Evolutionary conservation across 2,797 vertebrate genomes (phyloP), one percentile per base, ranked within the genome.

Genomic region (Sebastes iracundus): DNA sequence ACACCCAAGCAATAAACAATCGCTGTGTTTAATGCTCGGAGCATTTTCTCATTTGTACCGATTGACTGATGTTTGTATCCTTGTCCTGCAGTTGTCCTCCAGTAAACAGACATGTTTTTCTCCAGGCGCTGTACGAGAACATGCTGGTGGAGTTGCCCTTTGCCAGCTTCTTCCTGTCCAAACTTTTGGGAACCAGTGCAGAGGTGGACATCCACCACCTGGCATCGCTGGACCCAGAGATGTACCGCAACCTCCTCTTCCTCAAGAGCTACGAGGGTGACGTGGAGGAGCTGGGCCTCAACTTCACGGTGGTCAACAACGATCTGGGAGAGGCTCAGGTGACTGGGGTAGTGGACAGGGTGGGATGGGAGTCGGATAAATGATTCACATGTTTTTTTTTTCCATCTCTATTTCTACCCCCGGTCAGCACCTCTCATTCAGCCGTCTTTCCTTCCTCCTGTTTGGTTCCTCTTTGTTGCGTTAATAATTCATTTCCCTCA

Each of bases 171-270:
- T 99, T 99, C 93, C 94, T 99, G 32, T 99, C 98, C 67, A 99
- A 99, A 88, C 93, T 99, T 68, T 88, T 99, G 86, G 99, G 99
- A 27, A 99, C 98, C 72, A 99, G 97, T 1, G 98, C 98, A 0
- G 98, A 99, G 3, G 99, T 99, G 83, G 99, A 99, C 91, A 99
- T 99, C 88, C 99, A 99, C 93, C 99, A 99, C 87, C 93, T 99
- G 87, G 98, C 98, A 42, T 99, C 99, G 0, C 76, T 99, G 75
- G 99, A 99, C 88, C 99, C 98, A 0, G 99, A 99, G 92, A 98
- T 99, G 96, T 99, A 99, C 91, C 96, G 96, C 81, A 99, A 99
- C 81, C 94, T 99, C 38, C 98, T 99, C 71, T 99, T 99, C 90
- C 97, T 99, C 77, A 99, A 99, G 95, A 99, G 98, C 95, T 99